Evolutionary conservation across 2,888 invertebrate genomes (phyloP), one percentile per base, ranked within the genome.

Genomic region (Orgyia antiqua): DNA sequence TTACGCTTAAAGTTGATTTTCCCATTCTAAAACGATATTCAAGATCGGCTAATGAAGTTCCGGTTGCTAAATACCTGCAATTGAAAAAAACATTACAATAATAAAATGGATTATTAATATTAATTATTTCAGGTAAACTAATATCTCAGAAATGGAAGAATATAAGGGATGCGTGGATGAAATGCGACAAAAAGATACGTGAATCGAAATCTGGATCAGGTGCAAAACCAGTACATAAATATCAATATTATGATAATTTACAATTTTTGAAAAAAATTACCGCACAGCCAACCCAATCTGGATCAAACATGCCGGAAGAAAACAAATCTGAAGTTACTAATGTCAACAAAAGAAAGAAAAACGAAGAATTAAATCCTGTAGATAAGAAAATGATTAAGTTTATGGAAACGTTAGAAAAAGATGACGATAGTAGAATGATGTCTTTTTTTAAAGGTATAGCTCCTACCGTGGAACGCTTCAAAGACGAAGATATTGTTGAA

Each of bases 401-500:
- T 45, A 54, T 50, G 32, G 43, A 54, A 33, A 36, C 35, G 8
- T 27, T 45, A 31, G 42, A 46, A 45, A 47, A 52, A 40, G 39
- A 52, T 23, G 49, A 55, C 9, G 42, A 48, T 3, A 52, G 39
- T 39, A 39, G 52, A 11, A 30, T 45, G 31, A 45, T 44, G 48
- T 48, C 29, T 29, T 54, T 51, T 51, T 44, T 44, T 42, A 38
- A 41, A 38, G 38, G 37, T 10, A 39, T 43, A 31, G 28, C 27
- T 21, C 32, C 43, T 33, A 39, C 43, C 25, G 51, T 54, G 21
- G 44, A 45, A 31, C 38, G 33, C 31, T 48, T 50, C 18, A 48
- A 39, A 27, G 49, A 51, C 27, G 46, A 48, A 39, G 46, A 54
- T 17, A 45, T 38, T 39, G 43, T 54, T 35, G 50, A 54, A 31